phyloP scores from a whole-genome alignment of 1,140 invertebrate species.

The Aporrectodea caliginosa region DNA sequence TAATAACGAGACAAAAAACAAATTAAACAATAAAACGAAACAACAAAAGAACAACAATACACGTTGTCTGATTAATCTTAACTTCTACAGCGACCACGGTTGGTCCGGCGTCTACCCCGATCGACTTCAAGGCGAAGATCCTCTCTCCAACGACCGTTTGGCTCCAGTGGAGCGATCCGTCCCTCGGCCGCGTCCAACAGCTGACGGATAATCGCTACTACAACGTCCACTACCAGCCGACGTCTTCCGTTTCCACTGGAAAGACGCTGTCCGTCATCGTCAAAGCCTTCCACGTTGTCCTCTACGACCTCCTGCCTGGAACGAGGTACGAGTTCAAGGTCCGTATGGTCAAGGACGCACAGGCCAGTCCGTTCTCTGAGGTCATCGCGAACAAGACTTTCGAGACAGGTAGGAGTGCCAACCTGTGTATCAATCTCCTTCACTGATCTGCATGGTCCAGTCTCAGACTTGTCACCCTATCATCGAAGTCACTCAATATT shows the following conservation, averaged over 20 bases:
- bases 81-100: background rate
- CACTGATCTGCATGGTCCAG: too few species aligned
- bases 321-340: conserved; percentile 22
- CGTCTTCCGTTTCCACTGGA: background rate
- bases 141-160: conserved; percentile 17
- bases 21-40: too few species aligned
- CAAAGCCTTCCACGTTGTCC: conserved; percentile 20
- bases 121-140: conserved; percentile 12
- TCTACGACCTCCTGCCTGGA: conserved; percentile 17
- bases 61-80: too few species aligned
- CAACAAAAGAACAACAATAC: too few species aligned
- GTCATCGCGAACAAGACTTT: conserved; percentile 9
- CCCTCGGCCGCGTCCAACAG: conserved; percentile 7
- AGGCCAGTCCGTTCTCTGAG: conserved; percentile 13
- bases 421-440: too few species aligned
- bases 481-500: too few species aligned
- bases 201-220: conserved; percentile 25
- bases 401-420: conserved; percentile 21
- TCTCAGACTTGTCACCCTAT: too few species aligned
- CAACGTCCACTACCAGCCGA: conserved; percentile 24
- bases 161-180: conserved; percentile 24
- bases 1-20: too few species aligned
- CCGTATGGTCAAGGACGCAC: conserved; percentile 15
- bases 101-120: background rate
- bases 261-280: conserved; percentile 26